These are phyloP conservation scores for Entomobrya proxima DNA, from an alignment of 2,888 invertebrate species.

Conservation along the genomic window DNA sequence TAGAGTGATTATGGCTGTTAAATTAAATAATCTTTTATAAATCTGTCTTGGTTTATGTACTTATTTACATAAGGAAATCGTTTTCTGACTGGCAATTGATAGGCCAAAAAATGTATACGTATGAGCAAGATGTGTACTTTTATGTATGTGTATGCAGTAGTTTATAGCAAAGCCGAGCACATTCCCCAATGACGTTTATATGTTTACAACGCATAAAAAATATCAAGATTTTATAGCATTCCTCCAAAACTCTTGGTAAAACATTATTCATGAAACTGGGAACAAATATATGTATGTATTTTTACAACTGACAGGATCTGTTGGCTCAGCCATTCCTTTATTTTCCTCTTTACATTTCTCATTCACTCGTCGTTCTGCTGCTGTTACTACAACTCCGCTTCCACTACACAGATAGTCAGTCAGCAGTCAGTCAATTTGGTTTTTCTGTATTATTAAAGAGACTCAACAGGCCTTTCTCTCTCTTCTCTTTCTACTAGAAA, in stretches of 20 bases:
- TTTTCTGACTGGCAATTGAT: neutral
- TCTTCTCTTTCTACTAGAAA: neutral
- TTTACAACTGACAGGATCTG: slow-evolving; percentile 39
- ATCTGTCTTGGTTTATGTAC: slow-evolving; percentile 12
- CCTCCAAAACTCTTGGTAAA: slow-evolving; percentile 2
- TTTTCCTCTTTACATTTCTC: neutral
- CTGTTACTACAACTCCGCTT: neutral
- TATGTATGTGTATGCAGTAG: neutral
- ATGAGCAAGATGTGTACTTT: neutral
- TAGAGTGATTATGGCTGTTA: slow-evolving; percentile 8
- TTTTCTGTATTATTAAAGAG: neutral
- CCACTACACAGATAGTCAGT: slow-evolving; percentile 20
- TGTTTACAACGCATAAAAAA: slow-evolving; percentile 32
- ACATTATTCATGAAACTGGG: slow-evolving; percentile 36
- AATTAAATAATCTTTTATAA: neutral
- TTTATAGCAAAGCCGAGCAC: neutral
- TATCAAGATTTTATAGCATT: slow-evolving; percentile 46
- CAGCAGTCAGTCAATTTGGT: slow-evolving; percentile 38
- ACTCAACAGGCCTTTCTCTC: neutral
- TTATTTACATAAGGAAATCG: slow-evolving; percentile 29
- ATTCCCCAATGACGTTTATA: slow-evolving; percentile 42
- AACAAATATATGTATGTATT: slow-evolving; percentile 1
- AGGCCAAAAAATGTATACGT: slow-evolving; percentile 4
- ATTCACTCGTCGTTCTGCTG: neutral
- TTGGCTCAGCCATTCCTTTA: slow-evolving; percentile 30